Evolutionary conservation across 2,113 vertebrate species (phyloP).

Genomic region (Solea senegalensis): DNA sequence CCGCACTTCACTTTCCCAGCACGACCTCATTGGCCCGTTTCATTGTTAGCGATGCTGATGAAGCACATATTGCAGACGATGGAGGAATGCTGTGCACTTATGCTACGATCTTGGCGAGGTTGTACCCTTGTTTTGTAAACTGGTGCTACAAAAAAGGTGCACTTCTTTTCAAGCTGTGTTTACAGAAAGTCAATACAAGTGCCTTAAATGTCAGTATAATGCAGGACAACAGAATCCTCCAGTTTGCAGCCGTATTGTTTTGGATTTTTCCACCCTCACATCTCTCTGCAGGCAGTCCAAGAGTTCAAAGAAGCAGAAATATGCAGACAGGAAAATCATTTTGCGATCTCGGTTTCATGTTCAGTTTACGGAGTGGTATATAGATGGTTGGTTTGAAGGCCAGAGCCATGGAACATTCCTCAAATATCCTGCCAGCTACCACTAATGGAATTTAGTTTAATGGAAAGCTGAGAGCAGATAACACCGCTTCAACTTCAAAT

Average conservation of each 20-base stretch:
- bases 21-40: constrained; percentile 34
- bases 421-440: constrained; percentile 78
- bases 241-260: constrained; percentile 34
- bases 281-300: constrained; percentile 49
- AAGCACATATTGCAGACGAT: constrained; percentile 30
- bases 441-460: constrained; percentile 78
- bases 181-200: not conserved
- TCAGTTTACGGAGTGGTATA: constrained; percentile 75
- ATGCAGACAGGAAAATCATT: constrained; percentile 76
- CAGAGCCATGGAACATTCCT: constrained; percentile 80
- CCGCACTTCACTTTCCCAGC: constrained; percentile 20
- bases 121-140: constrained; percentile 4
- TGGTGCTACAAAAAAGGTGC: no score
- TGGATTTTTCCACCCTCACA: constrained; percentile 29
- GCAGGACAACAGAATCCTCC: constrained; percentile 12
- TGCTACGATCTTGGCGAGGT: constrained; percentile 18
- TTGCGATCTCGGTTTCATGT: constrained; percentile 76
- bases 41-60: constrained; percentile 1
- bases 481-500: constrained; percentile 54
- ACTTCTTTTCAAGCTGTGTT: not conserved
- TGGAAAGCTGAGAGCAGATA: constrained; percentile 63
- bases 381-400: constrained; percentile 77
- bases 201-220: constrained; percentile 14
- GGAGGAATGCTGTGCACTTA: constrained; percentile 13
- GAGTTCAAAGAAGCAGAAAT: constrained; percentile 79